A percentile compares a stretch with the other conserved stretches of the same genome.
Evolutionary conservation across 2,888 invertebrate species (phyloP).

Genomic region (Kryphioiulus occultus): DNA sequence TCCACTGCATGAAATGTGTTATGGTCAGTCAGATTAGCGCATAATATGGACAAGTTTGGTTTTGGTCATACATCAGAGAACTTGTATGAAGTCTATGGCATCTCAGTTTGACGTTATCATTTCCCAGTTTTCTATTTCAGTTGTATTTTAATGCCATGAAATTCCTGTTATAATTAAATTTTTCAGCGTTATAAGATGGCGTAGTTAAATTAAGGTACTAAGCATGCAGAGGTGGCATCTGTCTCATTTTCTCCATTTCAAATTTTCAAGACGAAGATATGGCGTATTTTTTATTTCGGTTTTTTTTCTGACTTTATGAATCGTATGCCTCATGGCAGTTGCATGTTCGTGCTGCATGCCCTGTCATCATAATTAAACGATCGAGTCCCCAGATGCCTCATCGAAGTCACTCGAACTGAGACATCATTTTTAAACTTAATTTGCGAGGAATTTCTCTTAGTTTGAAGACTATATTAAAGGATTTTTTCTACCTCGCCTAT

Average conservation of each 20-base stretch:
- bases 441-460: not conserved
- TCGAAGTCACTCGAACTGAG: slow-evolving; percentile 4
- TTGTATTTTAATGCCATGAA: too few relatives aligned
- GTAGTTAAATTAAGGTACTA: not conserved
- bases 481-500: not conserved
- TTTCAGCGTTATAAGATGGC: too few relatives aligned
- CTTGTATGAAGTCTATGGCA: too few relatives aligned
- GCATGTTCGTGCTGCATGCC: not conserved
- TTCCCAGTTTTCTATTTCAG: too few relatives aligned
- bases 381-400: not conserved
- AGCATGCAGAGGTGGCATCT: not conserved
- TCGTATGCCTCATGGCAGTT: not conserved
- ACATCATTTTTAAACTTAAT: slow-evolving; percentile 40
- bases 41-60: too few relatives aligned
- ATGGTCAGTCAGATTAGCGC: too few relatives aligned
- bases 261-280: not conserved
- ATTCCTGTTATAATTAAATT: too few relatives aligned
- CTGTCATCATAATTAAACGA: slow-evolving; percentile 20
- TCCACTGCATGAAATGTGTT: too few relatives aligned
- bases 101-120: too few relatives aligned
- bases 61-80: too few relatives aligned
- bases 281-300: not conserved
- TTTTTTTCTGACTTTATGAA: not conserved
- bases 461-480: slow-evolving; percentile 24
- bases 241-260: not conserved